Percentiles rank a stretch among this genome's conserved stretches.
Evolutionary conservation across 2,888 invertebrate species (phyloP).

Genomic region (Epinotia bilunana): DNA sequence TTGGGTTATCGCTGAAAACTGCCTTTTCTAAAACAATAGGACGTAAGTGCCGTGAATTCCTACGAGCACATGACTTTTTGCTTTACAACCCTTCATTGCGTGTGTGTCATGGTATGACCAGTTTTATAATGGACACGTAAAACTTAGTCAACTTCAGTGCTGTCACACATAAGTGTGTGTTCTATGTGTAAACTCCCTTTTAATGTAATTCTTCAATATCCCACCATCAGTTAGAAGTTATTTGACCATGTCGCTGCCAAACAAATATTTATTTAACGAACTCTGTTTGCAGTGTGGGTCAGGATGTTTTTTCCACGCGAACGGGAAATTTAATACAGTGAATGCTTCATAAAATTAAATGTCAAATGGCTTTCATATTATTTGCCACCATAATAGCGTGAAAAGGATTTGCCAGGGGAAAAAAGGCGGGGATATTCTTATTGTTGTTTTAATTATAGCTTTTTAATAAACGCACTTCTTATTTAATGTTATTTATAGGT

Average conservation of each 20-base stretch:
- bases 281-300: background rate
- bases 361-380: background rate
- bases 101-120: too few relatives aligned
- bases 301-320: constrained; percentile 3
- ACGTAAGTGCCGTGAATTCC: too few relatives aligned
- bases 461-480: background rate
- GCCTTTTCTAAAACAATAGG: too few relatives aligned
- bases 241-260: constrained; percentile 8
- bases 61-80: too few relatives aligned
- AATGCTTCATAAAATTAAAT: constrained; percentile 17
- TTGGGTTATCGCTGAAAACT: too few relatives aligned
- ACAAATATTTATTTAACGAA: constrained; percentile 26
- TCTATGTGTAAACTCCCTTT: background rate
- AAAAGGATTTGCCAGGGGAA: background rate
- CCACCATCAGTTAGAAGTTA: background rate
- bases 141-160: too few relatives aligned
- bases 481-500: too few relatives aligned
- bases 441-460: background rate
- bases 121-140: too few relatives aligned
- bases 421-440: background rate
- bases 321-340: constrained; percentile 3
- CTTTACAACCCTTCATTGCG: too few relatives aligned
- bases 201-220: background rate
- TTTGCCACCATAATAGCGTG: background rate
- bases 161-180: too few relatives aligned